Evolutionary conservation across 2,888 invertebrate genomes (phyloP).

Genomic region (Ypsolopha sequella): DNA sequence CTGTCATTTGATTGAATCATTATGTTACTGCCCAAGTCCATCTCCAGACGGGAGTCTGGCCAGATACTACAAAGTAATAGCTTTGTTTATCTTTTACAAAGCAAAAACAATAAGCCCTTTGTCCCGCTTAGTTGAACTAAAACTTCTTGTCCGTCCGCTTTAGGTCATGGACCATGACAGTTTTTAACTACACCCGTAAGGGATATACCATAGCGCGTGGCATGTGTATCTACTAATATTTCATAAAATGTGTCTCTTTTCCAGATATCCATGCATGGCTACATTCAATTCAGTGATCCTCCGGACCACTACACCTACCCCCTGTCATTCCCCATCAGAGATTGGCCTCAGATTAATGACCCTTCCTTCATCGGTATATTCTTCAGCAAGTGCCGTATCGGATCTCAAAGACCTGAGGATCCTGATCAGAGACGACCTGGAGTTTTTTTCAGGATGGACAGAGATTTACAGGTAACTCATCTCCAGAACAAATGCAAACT

Average conservation of each 20-base stretch:
- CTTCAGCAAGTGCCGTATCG: constrained; percentile 89
- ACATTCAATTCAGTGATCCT: constrained; percentile 91
- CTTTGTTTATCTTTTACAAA: no score
- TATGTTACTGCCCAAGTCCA: no score
- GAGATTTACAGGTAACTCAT: constrained; percentile 50
- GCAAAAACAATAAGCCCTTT: no score
- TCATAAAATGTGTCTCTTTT: constrained; percentile 9
- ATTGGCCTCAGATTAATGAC: constrained; percentile 89
- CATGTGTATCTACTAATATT: not conserved
- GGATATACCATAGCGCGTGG: not conserved
- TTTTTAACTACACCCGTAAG: no score
- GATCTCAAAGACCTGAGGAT: constrained; percentile 78
- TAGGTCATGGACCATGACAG: no score
- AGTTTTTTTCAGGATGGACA: constrained; percentile 81
- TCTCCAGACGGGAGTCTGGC: no score
- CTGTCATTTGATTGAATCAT: no score
- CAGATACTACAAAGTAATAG: no score
- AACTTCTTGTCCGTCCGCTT: no score
- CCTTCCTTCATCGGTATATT: constrained; percentile 95
- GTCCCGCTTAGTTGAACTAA: no score
- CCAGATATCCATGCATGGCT: constrained; percentile 86
- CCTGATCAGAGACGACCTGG: constrained; percentile 83
- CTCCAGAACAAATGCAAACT: not conserved
- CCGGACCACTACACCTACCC: constrained; percentile 89
- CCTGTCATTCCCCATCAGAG: constrained; percentile 85